phyloP scores from a whole-genome alignment of 2,888 invertebrate species.

The Dicyrtoma fusca region DNA sequence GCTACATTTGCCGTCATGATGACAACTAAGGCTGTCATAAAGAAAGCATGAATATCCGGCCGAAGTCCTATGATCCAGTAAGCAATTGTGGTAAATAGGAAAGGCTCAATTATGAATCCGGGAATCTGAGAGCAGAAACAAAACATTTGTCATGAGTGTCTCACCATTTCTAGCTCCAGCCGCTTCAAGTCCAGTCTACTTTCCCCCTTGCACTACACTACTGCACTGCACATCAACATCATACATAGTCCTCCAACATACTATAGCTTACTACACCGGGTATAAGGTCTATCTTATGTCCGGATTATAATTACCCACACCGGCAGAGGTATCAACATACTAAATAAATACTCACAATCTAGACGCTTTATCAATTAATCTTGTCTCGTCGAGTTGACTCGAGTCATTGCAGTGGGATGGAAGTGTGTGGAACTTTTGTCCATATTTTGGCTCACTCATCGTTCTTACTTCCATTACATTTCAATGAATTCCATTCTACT shows the following conservation, averaged over 20 bases:
- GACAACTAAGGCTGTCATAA: conserved; percentile 69
- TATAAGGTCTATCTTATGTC: too few relatives aligned
- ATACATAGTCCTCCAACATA: too few relatives aligned
- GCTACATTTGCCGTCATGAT: conserved; percentile 83
- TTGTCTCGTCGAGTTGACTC: background rate
- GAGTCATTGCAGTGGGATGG: conserved; percentile 7
- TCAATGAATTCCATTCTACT: too few relatives aligned
- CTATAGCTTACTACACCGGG: too few relatives aligned
- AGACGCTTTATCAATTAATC: conserved; percentile 10
- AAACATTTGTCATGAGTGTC: conserved; percentile 32
- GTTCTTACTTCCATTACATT: too few relatives aligned
- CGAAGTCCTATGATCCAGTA: conserved; percentile 90
- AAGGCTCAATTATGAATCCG: conserved; percentile 78
- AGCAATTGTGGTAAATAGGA: conserved; percentile 78
- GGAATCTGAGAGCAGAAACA: conserved; percentile 66
- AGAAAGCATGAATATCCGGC: conserved; percentile 68
- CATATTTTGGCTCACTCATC: too few relatives aligned
- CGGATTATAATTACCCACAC: too few relatives aligned
- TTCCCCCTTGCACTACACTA: background rate
- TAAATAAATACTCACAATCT: too few relatives aligned
- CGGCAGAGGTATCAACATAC: too few relatives aligned
- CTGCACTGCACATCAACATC: too few relatives aligned
- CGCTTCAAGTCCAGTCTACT: background rate
- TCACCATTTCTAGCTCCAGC: background rate
- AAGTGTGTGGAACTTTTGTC: background rate